These are phyloP conservation scores for Lampris megalopsis DNA, from an alignment of 2,113 vertebrate genomes.

Conservation along the genomic window DNA sequence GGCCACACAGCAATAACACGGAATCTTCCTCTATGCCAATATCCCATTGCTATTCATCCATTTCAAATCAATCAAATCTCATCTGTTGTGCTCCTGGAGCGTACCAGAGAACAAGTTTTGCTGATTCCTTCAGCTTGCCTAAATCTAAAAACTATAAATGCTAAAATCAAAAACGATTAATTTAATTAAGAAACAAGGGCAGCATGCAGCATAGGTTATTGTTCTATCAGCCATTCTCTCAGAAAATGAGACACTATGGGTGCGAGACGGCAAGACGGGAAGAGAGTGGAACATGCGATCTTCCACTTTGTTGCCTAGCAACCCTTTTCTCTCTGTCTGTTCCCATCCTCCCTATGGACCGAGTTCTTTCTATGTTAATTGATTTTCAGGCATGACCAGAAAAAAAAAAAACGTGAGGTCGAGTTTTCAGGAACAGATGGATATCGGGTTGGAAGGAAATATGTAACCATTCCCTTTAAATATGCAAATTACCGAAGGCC, in stretches of 20 bases:
- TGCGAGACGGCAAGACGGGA: constrained; percentile 53
- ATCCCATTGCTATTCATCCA: too few species aligned
- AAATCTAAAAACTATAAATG: too few species aligned
- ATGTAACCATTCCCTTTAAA: constrained; percentile 55
- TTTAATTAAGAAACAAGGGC: constrained; percentile 3
- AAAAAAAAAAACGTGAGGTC: constrained; percentile 43
- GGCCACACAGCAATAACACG: neutral
- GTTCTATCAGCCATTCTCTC: too few species aligned
- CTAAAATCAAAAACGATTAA: constrained; percentile 15
- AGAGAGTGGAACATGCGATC: constrained; percentile 61
- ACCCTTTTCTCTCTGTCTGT: constrained; percentile 61
- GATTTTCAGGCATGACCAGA: constrained; percentile 61
- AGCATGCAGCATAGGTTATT: constrained; percentile 48
- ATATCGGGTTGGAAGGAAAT: constrained; percentile 61
- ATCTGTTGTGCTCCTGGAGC: too few species aligned
- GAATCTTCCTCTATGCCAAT: neutral
- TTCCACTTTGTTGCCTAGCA: constrained; percentile 81
- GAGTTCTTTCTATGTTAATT: constrained; percentile 55
- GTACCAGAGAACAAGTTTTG: too few species aligned
- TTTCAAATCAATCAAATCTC: too few species aligned
- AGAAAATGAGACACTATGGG: constrained; percentile 59
- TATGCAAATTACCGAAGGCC: constrained; percentile 48
- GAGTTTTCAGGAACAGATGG: constrained; percentile 45
- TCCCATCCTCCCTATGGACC: constrained; percentile 51
- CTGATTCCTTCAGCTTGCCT: too few species aligned